phyloP scores from a whole-genome alignment of 1,140 invertebrate genomes.

The Oppia nitens region DNA sequence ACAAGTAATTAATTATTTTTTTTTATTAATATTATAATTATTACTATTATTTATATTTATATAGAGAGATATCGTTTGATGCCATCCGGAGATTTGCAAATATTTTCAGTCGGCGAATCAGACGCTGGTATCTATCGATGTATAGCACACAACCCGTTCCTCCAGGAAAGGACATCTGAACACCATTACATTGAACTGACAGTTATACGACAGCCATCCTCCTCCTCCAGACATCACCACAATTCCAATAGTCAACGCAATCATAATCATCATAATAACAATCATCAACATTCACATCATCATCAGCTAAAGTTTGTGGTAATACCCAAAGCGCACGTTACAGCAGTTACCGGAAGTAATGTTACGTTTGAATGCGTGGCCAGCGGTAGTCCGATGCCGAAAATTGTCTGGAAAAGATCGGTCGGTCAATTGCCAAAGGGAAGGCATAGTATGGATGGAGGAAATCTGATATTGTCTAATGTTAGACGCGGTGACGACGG shows the following conservation, averaged over 20 bases:
- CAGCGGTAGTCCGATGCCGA: conserved; percentile 39
- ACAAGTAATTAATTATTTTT: conserved; percentile 13
- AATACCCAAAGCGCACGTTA: conserved; percentile 13
- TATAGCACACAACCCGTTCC: conserved; percentile 21
- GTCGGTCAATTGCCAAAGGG: conserved; percentile 28
- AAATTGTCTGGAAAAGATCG: conserved; percentile 38
- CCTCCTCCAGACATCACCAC: background rate
- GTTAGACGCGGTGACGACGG: conserved; percentile 44
- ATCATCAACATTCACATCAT: background rate
- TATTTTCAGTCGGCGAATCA: conserved; percentile 16
- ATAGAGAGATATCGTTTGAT: conserved; percentile 29
- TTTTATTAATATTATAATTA: conserved; percentile 31
- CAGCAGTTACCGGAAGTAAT: conserved; percentile 33
- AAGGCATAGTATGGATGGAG: conserved; percentile 21
- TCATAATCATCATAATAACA: background rate
- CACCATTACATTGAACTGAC: conserved; percentile 17
- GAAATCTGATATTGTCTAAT: conserved; percentile 18
- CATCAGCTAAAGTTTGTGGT: conserved; percentile 6
- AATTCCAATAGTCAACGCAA: background rate
- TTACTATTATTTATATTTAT: background rate
- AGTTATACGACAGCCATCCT: conserved; percentile 7
- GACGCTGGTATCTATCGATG: conserved; percentile 24
- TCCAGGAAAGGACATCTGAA: conserved; percentile 17
- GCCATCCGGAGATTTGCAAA: conserved; percentile 24
- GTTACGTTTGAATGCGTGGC: conserved; percentile 45